phyloP scores from a whole-genome alignment of 2,888 invertebrate species.

The Eupithecia subfuscata region DNA sequence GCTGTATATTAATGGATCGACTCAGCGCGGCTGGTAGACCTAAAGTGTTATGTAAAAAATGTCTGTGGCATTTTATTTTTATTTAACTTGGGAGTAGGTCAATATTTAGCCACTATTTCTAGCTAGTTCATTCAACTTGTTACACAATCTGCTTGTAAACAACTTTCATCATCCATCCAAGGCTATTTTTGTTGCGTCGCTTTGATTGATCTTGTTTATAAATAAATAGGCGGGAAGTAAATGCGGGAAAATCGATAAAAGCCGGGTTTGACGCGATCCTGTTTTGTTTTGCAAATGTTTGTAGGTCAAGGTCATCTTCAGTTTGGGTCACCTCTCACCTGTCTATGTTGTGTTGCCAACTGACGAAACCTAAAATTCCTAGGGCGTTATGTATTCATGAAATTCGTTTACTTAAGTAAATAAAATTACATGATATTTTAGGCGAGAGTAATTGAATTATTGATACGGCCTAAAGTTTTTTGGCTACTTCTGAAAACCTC shows the following conservation, averaged over 20 bases:
- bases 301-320: conserved; percentile 44
- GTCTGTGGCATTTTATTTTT: background rate
- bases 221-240: conserved; percentile 20
- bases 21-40: background rate
- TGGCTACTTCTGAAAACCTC: no score
- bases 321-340: conserved; percentile 27
- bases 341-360: conserved; percentile 27
- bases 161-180: conserved; percentile 66
- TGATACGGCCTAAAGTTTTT: no score
- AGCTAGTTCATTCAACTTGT: conserved; percentile 62
- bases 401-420: background rate
- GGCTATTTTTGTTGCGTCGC: conserved; percentile 57
- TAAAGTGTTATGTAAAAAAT: background rate
- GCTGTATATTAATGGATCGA: background rate
- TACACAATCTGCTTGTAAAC: conserved; percentile 71
- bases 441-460: background rate
- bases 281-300: conserved; percentile 21
- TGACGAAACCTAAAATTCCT: conserved; percentile 5
- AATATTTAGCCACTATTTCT: conserved; percentile 33
- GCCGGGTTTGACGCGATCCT: conserved; percentile 6
- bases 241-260: conserved; percentile 15
- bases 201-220: conserved; percentile 8
- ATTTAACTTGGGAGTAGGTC: conserved; percentile 21
- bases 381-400: background rate
- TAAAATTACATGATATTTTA: no score